phyloP scores from a whole-genome alignment of 2,113 vertebrate species.

The Oreochromis niloticus region DNA sequence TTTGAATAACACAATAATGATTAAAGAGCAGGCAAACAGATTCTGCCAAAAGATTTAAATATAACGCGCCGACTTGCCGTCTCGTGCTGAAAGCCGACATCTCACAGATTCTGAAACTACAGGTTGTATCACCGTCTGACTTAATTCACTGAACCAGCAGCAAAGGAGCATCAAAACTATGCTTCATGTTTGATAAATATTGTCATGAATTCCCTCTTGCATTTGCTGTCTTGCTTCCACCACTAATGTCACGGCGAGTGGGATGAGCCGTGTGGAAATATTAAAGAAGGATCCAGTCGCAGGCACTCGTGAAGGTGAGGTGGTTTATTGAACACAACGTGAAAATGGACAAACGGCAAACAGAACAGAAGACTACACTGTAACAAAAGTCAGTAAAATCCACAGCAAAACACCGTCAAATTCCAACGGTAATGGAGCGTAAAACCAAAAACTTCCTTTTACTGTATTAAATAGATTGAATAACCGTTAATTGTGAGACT shows the following conservation, averaged over 20 bases:
- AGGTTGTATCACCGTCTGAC: background rate
- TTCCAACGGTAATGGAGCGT: no score
- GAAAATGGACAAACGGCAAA: no score
- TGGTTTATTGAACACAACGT: no score
- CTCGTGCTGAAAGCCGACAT: background rate
- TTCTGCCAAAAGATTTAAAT: background rate
- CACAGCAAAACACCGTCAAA: no score
- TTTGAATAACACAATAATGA: background rate
- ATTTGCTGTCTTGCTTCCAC: background rate
- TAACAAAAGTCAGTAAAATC: no score
- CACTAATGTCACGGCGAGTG: background rate
- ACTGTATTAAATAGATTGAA: no score
- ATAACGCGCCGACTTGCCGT: accelerated
- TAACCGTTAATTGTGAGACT: no score
- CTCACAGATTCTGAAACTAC: background rate
- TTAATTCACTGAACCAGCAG: background rate
- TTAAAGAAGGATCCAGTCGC: no score
- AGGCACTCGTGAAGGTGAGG: no score
- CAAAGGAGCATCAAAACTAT: background rate
- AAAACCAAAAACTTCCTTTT: no score
- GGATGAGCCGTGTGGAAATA: no score
- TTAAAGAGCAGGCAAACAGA: background rate
- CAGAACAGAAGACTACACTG: no score
- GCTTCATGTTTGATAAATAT: background rate
- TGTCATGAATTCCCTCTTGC: background rate